These are phyloP conservation scores for Ferrisia virgata DNA, from an alignment of 2,888 invertebrate genomes.

Conservation along the genomic window DNA sequence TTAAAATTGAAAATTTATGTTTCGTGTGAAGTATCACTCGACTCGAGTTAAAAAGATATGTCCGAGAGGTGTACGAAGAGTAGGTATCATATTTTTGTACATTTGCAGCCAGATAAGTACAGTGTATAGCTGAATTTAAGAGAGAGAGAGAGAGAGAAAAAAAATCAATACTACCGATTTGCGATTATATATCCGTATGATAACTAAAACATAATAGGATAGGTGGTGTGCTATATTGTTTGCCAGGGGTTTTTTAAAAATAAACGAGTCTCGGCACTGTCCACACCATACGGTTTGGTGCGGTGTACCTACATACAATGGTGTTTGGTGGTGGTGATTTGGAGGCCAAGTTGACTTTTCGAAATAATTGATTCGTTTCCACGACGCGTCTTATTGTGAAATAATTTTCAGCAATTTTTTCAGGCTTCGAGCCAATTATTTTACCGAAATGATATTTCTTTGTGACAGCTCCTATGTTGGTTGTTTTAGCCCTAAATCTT, in stretches of 20 bases:
- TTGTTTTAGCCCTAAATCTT: neutral
- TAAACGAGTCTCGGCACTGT: neutral
- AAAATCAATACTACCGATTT: neutral
- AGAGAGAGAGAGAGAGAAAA: no score
- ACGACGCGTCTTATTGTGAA: slow-evolving; percentile 26
- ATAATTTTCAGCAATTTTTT: slow-evolving; percentile 33
- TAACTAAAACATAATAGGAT: no score
- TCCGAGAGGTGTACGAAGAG: neutral
- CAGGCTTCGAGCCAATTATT: slow-evolving; percentile 37
- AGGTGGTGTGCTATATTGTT: neutral
- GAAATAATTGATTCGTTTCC: slow-evolving; percentile 23
- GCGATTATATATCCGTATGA: neutral
- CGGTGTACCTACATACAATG: no score
- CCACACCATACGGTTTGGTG: no score
- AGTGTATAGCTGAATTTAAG: neutral
- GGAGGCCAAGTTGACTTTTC: slow-evolving; percentile 6
- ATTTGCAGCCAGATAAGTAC: no score
- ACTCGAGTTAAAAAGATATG: neutral
- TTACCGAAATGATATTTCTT: slow-evolving; percentile 36
- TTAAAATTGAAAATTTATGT: slow-evolving; percentile 14
- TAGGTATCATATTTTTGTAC: no score
- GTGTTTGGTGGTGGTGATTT: neutral
- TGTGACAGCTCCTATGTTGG: slow-evolving; percentile 5
- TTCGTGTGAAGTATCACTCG: slow-evolving; percentile 17
- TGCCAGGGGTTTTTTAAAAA: neutral